Base-by-base conservation (phyloP, 2,797 vertebrate species). In the Dallia pectoralis region DNA sequence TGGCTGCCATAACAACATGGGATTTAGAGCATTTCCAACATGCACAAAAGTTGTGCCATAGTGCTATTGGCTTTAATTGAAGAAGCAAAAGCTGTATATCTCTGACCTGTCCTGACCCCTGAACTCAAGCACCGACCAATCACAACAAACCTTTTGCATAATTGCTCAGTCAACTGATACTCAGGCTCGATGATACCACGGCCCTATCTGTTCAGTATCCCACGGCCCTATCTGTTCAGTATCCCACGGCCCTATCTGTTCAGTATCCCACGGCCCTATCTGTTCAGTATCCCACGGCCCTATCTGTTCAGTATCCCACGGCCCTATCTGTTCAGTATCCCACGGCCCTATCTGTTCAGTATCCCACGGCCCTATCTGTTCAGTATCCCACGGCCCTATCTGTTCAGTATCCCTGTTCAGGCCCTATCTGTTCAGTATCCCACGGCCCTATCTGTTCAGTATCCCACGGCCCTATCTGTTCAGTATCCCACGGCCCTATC, bases 151-250 rank as follows among this genome's bases (percentile, higher is more conserved):
- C 86, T 83, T 78, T 84, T 91, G 89, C 89, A 89, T 89, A 89
- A 90, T 89, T 89, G 87, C 87, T 81, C 86, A 79, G 85, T 89
- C 85, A 91, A 84, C 88, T 81, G 85, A 89, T 90, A 89, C 87
- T 87, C 85, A 67, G 61, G 81, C 85, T 83, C n/a, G n/a, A n/a
- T n/a, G n/a, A n/a, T n/a, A n/a, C n/a, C n/a, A n/a, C n/a, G 3
- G 33, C 81, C 82, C 86, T 84, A 84, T 90, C 82, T 71, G 63
- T 44, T 25, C 48, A 15, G 36, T 16, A 72, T 79, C 80, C 14
- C 73, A 79, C 33, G 16, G 59, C 27, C 47, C 73, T n/a, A n/a
- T n/a, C n/a, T n/a, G n/a, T n/a, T n/a, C n/a, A n/a, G n/a, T n/a
- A n/a, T n/a, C n/a, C n/a, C n/a, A n/a, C n/a, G 3, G 33, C 81